Percentiles rank a stretch among this genome's conserved stretches.
These are phyloP conservation scores for Lutraria lutraria DNA, from an alignment of 2,888 invertebrate genomes.

Conservation along the genomic window DNA sequence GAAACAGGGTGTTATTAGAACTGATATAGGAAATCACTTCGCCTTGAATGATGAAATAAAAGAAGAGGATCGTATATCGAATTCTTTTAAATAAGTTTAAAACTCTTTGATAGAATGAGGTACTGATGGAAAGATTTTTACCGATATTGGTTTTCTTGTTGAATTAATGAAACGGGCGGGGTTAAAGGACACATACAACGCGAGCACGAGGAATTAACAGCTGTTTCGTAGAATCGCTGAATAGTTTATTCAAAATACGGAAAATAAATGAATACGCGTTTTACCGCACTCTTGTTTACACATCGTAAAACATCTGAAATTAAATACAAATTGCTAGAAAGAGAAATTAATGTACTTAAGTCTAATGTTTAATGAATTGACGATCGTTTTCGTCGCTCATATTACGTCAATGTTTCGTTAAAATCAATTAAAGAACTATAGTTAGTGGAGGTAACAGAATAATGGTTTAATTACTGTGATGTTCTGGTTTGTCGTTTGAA, in stretches of 20 bases:
- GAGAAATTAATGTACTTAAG: not conserved
- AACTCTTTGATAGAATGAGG: not conserved
- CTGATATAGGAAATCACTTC: slow-evolving; percentile 3
- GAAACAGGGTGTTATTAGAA: slow-evolving; percentile 4
- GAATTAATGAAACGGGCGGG: not conserved
- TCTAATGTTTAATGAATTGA: not conserved
- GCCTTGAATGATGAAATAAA: not conserved
- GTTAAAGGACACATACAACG: not conserved
- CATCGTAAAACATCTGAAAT: not conserved
- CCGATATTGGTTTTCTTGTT: not conserved
- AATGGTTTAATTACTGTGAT: slow-evolving; percentile 10
- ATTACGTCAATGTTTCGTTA: not conserved
- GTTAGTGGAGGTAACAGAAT: not conserved
- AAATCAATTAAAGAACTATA: slow-evolving; percentile 9
- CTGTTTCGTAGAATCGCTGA: not conserved
- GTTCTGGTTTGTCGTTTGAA: not conserved
- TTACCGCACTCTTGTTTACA: not conserved
- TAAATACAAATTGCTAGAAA: not conserved
- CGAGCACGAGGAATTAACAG: not conserved
- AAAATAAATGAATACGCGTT: not conserved
- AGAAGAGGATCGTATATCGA: not conserved
- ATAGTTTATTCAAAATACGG: not conserved
- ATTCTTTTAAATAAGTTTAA: not conserved
- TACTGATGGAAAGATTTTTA: not conserved
- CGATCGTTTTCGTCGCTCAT: not conserved